These are phyloP conservation scores for Protonibea diacanthus DNA, from an alignment of 2,797 vertebrate species.

Conservation along the genomic window DNA sequence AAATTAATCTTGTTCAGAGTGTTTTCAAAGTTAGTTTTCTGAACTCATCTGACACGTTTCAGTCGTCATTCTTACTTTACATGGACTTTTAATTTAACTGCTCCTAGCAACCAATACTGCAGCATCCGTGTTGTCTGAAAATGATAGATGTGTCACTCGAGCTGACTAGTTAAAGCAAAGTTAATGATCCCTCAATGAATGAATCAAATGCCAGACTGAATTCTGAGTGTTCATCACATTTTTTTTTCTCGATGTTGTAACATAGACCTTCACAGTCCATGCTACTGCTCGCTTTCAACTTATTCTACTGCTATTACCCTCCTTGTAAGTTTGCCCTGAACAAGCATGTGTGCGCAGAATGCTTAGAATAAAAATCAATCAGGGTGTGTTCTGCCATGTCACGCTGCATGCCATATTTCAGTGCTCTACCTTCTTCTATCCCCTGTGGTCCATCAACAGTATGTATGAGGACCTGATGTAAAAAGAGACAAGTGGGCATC, in stretches of 20 bases:
- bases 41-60: too few relatives aligned
- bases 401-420: conserved; percentile 32
- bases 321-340: conserved; percentile 17
- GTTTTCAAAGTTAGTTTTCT: too few relatives aligned
- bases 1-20: too few relatives aligned
- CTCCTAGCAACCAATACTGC: neutral
- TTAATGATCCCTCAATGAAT: neutral
- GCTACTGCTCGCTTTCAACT: neutral
- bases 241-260: neutral
- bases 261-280: neutral
- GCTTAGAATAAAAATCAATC: conserved; percentile 48
- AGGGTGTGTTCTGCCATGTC: conserved; percentile 6
- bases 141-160: neutral
- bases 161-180: neutral
- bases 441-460: conserved; percentile 36
- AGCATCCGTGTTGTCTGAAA: neutral
- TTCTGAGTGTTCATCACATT: too few relatives aligned
- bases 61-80: too few relatives aligned
- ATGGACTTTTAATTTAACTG: neutral
- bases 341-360: conserved; percentile 22
- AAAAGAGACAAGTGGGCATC: conserved; percentile 54
- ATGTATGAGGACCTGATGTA: conserved; percentile 44
- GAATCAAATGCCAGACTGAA: neutral
- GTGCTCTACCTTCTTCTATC: neutral
- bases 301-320: neutral